Evolutionary conservation across 1,140 invertebrate species (phyloP).

Genomic region (Habropoda laboriosa): DNA sequence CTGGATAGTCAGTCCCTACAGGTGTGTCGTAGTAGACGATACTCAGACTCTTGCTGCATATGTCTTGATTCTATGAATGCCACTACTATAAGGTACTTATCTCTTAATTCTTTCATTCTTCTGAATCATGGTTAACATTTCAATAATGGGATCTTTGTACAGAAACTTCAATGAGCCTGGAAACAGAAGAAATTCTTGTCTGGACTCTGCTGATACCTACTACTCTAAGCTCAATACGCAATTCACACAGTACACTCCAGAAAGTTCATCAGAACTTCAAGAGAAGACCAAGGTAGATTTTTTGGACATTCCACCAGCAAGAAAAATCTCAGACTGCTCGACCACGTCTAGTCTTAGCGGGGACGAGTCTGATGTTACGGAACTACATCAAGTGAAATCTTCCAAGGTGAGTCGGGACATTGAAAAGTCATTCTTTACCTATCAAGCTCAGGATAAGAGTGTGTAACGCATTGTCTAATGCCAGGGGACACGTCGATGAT

Average conservation of each 20-base stretch:
- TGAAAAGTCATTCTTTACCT: too few species aligned
- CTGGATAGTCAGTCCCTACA: slow-evolving; percentile 62
- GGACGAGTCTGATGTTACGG: slow-evolving; percentile 84
- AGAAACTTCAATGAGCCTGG: slow-evolving; percentile 47
- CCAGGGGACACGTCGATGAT: too few species aligned
- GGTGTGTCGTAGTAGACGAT: slow-evolving; percentile 72
- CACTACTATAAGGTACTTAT: slow-evolving; percentile 37
- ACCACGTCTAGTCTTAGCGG: slow-evolving; percentile 85
- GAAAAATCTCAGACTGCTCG: slow-evolving; percentile 86
- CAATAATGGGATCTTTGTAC: not conserved
- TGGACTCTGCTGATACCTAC: slow-evolving; percentile 68
- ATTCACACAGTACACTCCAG: slow-evolving; percentile 11
- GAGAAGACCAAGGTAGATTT: slow-evolving; percentile 80
- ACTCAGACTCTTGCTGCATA: slow-evolving; percentile 76
- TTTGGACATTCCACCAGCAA: slow-evolving; percentile 82
- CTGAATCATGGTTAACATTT: not conserved
- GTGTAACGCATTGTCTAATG: not conserved
- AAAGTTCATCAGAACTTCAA: slow-evolving; percentile 12
- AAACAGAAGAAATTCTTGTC: slow-evolving; percentile 73
- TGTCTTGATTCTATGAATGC: slow-evolving; percentile 58
- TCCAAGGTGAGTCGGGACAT: slow-evolving; percentile 75
- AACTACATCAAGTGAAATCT: slow-evolving; percentile 74
- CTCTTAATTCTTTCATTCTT: not conserved
- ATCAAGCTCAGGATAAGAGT: not conserved
- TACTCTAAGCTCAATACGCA: slow-evolving; percentile 49